Conservation (phyloP, 2,113 vertebrate genomes). For the Mesoclemmys tuberculata region DNA sequence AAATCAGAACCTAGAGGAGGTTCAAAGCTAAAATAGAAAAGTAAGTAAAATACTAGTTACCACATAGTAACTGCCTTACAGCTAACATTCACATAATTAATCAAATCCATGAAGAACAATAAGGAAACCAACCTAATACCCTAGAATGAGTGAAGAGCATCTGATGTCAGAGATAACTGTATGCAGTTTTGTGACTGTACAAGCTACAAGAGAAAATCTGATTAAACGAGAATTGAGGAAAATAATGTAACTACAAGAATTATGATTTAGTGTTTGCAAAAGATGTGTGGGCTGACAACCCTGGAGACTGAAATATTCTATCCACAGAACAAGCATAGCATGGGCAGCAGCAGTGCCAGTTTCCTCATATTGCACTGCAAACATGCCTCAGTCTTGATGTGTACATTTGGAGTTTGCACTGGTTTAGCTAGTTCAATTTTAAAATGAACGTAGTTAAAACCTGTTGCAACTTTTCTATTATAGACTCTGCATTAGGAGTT, state of each 20-base stretch:
- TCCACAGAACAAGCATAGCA: background rate
- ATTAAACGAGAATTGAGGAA: background rate
- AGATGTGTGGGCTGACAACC: background rate
- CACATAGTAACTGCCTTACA: slow-evolving; percentile 24
- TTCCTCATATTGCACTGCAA: background rate
- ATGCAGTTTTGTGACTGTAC: too few relatives aligned
- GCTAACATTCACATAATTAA: slow-evolving; percentile 49
- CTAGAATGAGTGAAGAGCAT: background rate
- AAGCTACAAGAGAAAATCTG: background rate
- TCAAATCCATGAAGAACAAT: slow-evolving; percentile 30
- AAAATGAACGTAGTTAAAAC: background rate
- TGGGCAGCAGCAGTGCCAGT: background rate
- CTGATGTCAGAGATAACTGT: background rate
- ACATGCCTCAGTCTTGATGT: background rate
- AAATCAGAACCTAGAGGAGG: background rate
- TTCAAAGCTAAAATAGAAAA: slow-evolving; percentile 47
- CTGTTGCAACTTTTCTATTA: background rate
- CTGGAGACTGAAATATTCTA: background rate
- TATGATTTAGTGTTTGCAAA: background rate
- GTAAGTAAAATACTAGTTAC: too few relatives aligned
- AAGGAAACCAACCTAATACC: slow-evolving; percentile 4
- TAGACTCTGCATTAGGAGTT: background rate
- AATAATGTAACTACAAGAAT: background rate
- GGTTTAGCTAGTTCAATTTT: background rate
- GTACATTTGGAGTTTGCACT: background rate